These are phyloP conservation scores for Trematomus loennbergii DNA, from an alignment of 2,113 vertebrate genomes.

Conservation along the genomic window DNA sequence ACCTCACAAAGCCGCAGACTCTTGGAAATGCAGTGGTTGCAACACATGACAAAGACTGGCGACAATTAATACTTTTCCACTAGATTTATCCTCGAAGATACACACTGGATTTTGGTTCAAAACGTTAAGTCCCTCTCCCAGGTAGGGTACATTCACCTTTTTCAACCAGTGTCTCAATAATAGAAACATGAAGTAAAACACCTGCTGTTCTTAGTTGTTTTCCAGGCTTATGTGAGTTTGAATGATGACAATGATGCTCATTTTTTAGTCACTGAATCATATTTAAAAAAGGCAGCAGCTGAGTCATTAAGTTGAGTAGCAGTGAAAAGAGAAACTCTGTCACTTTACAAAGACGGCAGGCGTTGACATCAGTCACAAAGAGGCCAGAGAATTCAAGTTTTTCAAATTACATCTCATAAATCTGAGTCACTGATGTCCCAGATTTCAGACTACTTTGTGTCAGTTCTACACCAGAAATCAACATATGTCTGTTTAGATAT, in stretches of 20 bases:
- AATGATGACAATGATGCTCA: background rate
- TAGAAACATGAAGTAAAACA: background rate
- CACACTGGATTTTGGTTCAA: background rate
- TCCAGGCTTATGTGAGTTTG: background rate
- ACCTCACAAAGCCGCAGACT: background rate
- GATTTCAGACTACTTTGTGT: conserved; percentile 11
- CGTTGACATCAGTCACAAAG: background rate
- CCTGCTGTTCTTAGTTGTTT: background rate
- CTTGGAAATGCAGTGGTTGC: background rate
- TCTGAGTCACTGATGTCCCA: conserved; percentile 6
- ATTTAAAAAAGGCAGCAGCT: conserved; percentile 5
- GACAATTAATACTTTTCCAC: too few relatives aligned
- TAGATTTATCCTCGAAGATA: background rate
- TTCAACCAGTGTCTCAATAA: background rate
- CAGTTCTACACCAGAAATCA: background rate
- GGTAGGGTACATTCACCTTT: too few relatives aligned
- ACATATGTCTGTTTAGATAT: background rate
- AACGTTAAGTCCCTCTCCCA: background rate
- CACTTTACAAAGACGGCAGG: conserved; percentile 12
- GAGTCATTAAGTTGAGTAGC: conserved; percentile 4
- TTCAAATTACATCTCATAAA: conserved; percentile 12
- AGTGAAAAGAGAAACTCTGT: background rate
- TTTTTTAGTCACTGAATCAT: conserved; percentile 1
- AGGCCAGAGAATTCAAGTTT: background rate
- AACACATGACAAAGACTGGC: background rate